phyloP scores from a whole-genome alignment of 2,888 invertebrate genomes.

The Ellobium chinense region DNA sequence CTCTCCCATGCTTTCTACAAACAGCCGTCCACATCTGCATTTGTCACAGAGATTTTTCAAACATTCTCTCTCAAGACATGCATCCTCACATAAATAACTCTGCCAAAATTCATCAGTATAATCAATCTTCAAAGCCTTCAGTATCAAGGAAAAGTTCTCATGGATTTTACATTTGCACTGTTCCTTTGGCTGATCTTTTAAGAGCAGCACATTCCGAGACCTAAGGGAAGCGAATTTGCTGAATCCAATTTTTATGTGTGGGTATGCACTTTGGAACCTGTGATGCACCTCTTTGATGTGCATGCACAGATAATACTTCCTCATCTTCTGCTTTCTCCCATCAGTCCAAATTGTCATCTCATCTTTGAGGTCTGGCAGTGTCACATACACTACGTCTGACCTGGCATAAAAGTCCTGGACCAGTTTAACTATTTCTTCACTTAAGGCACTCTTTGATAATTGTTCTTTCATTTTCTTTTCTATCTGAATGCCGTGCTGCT shows the following conservation, averaged over 20 bases:
- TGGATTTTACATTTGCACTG: not conserved
- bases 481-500: too few relatives aligned
- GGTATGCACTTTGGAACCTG: not conserved
- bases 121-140: not conserved
- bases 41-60: not conserved
- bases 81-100: not conserved
- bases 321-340: not conserved
- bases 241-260: not conserved
- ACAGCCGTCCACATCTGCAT: not conserved
- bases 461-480: too few relatives aligned
- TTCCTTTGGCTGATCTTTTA: not conserved
- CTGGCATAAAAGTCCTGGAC: too few relatives aligned
- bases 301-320: not conserved
- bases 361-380: not conserved
- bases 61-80: not conserved
- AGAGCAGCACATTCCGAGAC: not conserved
- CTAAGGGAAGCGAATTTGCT: not conserved
- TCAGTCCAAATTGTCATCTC: not conserved
- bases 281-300: not conserved
- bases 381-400: too few relatives aligned
- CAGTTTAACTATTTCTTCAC: too few relatives aligned
- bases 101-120: not conserved
- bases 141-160: not conserved
- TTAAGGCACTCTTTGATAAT: too few relatives aligned
- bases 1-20: not conserved